Percentiles rank a stretch among this genome's conserved stretches.
These are phyloP conservation scores for Stigmatopora nigra DNA, from an alignment of 2,113 vertebrate genomes.

Conservation along the genomic window DNA sequence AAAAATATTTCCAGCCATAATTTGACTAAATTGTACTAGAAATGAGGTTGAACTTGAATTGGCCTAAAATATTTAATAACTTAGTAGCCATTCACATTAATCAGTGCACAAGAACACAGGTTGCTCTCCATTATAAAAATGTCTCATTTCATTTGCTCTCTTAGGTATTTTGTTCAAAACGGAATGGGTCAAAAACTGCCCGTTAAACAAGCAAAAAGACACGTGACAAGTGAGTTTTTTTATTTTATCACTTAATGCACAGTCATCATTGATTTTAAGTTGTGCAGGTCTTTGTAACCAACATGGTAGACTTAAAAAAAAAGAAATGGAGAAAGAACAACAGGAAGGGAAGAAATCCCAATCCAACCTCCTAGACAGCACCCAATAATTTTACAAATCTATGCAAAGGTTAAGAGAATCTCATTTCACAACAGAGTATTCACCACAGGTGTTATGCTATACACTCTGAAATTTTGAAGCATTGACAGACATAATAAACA, in stretches of 20 bases:
- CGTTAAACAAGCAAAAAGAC: conserved; percentile 5
- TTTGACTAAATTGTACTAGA: no score
- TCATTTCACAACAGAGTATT: conserved; percentile 34
- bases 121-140: no score
- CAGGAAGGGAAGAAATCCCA: conserved; percentile 25
- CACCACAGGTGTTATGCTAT: conserved; percentile 34
- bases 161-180: no score
- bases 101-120: no score
- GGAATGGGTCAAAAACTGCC: no score
- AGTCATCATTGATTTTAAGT: conserved; percentile 45
- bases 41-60: no score
- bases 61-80: no score
- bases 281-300: conserved; percentile 25
- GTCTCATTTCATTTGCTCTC: not conserved
- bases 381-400: conserved; percentile 21
- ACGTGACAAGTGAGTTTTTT: conserved; percentile 35
- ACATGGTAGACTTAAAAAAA: conserved; percentile 19
- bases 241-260: conserved; percentile 66
- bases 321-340: conserved; percentile 13
- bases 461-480: conserved; percentile 17
- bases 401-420: conserved; percentile 16
- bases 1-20: no score
- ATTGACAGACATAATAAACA: conserved; percentile 5
- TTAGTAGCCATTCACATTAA: no score
- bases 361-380: conserved; percentile 28